These are phyloP conservation scores for Dermochelys coriacea DNA, from an alignment of 2,797 vertebrate genomes.

Conservation along the genomic window DNA sequence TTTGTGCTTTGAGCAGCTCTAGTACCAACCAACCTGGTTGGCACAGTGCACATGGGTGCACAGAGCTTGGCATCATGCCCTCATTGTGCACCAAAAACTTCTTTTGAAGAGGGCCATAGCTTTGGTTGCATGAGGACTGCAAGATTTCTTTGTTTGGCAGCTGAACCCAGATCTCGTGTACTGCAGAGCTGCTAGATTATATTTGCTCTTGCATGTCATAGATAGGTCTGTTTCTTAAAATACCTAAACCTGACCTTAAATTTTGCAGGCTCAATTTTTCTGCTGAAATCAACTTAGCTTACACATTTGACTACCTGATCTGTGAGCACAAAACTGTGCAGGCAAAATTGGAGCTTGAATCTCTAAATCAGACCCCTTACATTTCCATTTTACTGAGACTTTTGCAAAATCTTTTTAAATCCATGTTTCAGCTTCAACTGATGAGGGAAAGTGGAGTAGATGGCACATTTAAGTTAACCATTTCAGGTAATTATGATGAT, in stretches of 20 bases:
- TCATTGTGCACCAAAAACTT: not conserved
- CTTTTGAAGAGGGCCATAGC: not conserved
- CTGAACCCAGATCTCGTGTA: not conserved
- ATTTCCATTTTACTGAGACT: not conserved
- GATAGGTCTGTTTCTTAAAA: not conserved
- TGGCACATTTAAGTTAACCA: not conserved
- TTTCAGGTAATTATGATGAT: not conserved
- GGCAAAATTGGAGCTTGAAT: not conserved
- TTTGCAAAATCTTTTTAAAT: not conserved
- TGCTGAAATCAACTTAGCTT: rapidly evolving
- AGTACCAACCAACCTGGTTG: not conserved
- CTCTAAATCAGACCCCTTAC: not conserved
- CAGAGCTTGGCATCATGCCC: not conserved
- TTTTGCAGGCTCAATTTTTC: not conserved
- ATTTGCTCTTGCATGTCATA: not conserved
- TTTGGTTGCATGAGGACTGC: not conserved
- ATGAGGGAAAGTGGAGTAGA: not conserved
- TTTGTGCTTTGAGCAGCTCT: not conserved
- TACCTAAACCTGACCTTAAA: not conserved
- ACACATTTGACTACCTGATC: not conserved
- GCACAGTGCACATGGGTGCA: not conserved
- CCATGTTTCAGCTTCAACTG: not conserved
- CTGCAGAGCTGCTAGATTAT: not conserved
- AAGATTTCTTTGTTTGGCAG: too few species aligned
- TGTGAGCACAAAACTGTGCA: not conserved